Conservation (phyloP, 2,797 vertebrate species). For the Coregonus ussuriensis region DNA sequence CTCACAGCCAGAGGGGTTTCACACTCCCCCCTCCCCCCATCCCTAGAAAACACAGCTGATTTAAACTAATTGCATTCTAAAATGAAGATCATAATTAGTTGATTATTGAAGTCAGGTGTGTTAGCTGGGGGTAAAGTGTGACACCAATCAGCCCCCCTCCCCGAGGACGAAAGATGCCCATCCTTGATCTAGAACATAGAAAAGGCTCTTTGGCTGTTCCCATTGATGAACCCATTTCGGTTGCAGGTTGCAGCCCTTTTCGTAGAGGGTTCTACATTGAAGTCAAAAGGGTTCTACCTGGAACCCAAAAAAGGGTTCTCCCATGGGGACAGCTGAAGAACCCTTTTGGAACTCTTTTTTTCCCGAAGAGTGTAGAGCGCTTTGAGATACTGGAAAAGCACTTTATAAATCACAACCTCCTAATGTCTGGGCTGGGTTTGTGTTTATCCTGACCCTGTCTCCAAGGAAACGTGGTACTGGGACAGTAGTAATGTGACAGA, state of each 20-base stretch:
- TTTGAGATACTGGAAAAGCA: neutral
- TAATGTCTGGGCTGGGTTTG: conserved; percentile 28
- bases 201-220: neutral
- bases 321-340: neutral
- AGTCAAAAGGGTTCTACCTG: no score
- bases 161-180: no score
- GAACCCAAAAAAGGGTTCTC: neutral
- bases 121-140: no score
- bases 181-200: neutral
- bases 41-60: no score
- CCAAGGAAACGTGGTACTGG: conserved; percentile 99
- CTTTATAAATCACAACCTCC: neutral
- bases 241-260: neutral
- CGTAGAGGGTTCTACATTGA: neutral
- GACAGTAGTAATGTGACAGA: conserved; percentile 90
- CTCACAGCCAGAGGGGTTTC: no score
- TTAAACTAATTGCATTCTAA: no score
- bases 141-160: no score
- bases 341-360: neutral
- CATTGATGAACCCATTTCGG: neutral
- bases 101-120: neutral
- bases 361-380: neutral
- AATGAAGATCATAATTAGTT: no score
- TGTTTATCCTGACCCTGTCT: conserved; percentile 9
- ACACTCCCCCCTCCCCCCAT: no score